These are phyloP conservation scores for Clarias laeviceps DNA, from an alignment of 2,797 vertebrate species.

Conservation along the genomic window DNA sequence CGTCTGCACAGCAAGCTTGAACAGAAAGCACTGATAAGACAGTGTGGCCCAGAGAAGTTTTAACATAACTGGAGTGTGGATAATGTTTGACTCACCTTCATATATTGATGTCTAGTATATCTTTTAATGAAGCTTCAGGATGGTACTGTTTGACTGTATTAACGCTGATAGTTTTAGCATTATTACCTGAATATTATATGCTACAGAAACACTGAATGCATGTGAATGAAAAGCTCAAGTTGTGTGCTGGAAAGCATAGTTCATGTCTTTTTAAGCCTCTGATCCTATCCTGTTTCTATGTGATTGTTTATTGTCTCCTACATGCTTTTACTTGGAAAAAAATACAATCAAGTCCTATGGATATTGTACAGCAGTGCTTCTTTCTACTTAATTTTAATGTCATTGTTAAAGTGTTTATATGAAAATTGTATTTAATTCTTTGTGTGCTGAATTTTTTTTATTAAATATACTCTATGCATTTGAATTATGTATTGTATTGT, in stretches of 20 bases:
- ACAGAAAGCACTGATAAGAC: no score
- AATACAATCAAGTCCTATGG: background rate
- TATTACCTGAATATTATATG: conserved; percentile 23
- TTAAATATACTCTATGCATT: conserved; percentile 58
- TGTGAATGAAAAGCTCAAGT: conserved; percentile 22
- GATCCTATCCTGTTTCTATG: conserved; percentile 49
- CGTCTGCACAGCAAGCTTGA: no score
- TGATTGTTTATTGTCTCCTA: conserved; percentile 42
- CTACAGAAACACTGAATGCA: conserved; percentile 23
- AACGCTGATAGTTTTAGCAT: conserved; percentile 28
- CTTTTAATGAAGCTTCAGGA: conserved; percentile 37
- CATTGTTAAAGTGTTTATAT: conserved; percentile 46
- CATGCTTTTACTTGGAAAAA: background rate
- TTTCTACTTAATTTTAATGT: conserved; percentile 3
- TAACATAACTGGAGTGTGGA: no score
- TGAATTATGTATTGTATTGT: conserved; percentile 57
- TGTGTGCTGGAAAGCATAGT: conserved; percentile 27
- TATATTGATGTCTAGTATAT: conserved; percentile 24
- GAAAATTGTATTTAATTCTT: conserved; percentile 39
- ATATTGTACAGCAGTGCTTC: conserved; percentile 52
- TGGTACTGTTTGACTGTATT: conserved; percentile 41
- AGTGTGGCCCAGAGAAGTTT: no score
- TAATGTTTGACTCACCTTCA: no score
- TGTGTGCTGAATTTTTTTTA: conserved; percentile 56
- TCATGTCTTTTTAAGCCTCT: conserved; percentile 20